Base-by-base conservation (phyloP, 2,888 invertebrate species). In the Petrophora chlorosata region DNA sequence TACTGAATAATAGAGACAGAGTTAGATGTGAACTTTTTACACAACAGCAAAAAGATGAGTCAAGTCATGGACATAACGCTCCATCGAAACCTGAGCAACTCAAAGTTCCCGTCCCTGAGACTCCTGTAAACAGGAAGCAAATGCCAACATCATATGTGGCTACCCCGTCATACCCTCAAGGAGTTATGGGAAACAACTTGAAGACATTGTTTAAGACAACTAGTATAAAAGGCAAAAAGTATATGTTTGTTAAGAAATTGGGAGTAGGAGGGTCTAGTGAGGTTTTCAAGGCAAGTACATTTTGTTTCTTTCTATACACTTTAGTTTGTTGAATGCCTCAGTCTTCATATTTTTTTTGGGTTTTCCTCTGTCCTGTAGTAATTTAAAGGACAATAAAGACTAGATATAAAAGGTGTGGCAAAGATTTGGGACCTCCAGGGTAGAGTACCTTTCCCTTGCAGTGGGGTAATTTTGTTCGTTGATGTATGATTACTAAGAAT, bases 211-310 rank as follows among this genome's bases (percentile, higher is more conserved):
- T 89, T 33, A 92, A 91, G 61, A 90, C 88, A 9, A 87, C 94
- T 8, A 79, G 67, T 23, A 94, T 98, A 1, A 96, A 96, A 56
- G 92, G 92, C 14, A 92, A 92, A 36, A 92, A 93, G 15, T 98
- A 97, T 79, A 85, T 92, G 53, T 92, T 96, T 38, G 86, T 96
- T 8, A 94, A 94, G 56, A 91, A 93, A 64, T 84, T 98, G 33
- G 98, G 98, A 0, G 93, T 92, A 63, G 98, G 98, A n/a, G 98
- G 98, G 26, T 97, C 97, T 43, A 96, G 97, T 70, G 94, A 95
- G 79, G 98, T 98, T 2, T 94, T 91, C 42, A 91, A 92, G 77
- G 92, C 88, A 59, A 67, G 54, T 64, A 19, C 2, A 5, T 3
- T n/a, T n/a, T n/a, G 12, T 14, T 16, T 4, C 10, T 25, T 13